Conservation (phyloP, 2,113 vertebrate species). For the Protomyctophum bolini region DNA sequence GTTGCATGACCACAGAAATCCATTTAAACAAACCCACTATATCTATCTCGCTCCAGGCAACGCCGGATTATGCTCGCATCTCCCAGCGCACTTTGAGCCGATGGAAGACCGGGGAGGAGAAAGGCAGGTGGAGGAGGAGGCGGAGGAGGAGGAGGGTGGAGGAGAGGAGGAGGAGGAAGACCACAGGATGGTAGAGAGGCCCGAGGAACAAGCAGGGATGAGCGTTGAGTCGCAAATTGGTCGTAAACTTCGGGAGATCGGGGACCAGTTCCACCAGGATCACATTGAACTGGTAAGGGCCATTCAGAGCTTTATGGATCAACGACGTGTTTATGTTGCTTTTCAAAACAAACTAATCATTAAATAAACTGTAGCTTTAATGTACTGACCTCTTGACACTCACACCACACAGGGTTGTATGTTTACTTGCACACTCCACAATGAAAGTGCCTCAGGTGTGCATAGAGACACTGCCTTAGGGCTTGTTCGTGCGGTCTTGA, state of each 20-base stretch:
- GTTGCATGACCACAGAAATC: neutral
- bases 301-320: neutral
- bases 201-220: constrained; percentile 54
- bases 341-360: no score
- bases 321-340: no score
- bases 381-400: no score
- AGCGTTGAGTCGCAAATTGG: constrained; percentile 73
- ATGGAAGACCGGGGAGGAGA: constrained; percentile 70
- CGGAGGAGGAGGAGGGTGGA: constrained; percentile 47
- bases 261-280: constrained; percentile 78
- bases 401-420: no score
- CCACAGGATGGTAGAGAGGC: constrained; percentile 54
- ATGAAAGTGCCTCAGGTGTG: no score
- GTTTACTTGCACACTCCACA: no score
- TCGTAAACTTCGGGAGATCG: constrained; percentile 76
- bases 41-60: constrained; percentile 52
- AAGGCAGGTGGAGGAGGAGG: constrained; percentile 36
- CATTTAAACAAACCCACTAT: neutral
- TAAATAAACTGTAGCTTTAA: no score
- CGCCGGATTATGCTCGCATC: constrained; percentile 63
- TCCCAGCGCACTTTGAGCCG: constrained; percentile 69
- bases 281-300: constrained; percentile 72
- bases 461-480: no score
- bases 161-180: constrained; percentile 40
- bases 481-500: no score